Percentiles rank a stretch among this genome's conserved stretches.
Conservation (phyloP, 2,888 invertebrate genomes). For the Imbricaverruca yamaguchii region DNA sequence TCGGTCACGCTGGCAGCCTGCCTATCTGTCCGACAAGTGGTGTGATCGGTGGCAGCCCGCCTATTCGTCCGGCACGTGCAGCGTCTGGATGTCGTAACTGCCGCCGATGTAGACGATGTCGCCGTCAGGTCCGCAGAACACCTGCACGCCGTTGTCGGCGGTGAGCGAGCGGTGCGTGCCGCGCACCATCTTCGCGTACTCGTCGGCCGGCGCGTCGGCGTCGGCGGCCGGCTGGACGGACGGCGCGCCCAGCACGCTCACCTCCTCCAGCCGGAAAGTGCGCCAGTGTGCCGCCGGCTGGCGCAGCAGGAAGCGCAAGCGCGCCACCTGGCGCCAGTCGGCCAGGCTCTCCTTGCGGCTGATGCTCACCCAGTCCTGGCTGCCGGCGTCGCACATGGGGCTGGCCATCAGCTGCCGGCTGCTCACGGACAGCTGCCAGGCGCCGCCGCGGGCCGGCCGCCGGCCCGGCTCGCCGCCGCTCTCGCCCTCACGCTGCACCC, state of each 20-base stretch:
- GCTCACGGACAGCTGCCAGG: slow-evolving; percentile 1
- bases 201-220: background rate
- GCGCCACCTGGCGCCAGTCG: slow-evolving; percentile 39
- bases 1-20: no score
- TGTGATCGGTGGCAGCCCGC: background rate
- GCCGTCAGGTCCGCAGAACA: background rate
- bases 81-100: slow-evolving; percentile 18
- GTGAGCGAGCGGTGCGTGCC: background rate
- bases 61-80: background rate
- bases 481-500: background rate
- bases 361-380: slow-evolving; percentile 14
- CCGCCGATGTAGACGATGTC: slow-evolving; percentile 19
- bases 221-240: background rate
- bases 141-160: slow-evolving; percentile 2
- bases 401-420: background rate
- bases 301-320: slow-evolving; percentile 40
- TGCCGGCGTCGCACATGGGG: slow-evolving; percentile 4
- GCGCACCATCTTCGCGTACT: background rate
- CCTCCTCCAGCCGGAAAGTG: slow-evolving; percentile 41
- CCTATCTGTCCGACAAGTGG: background rate
- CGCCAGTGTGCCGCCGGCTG: slow-evolving; percentile 43
- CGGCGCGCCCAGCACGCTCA: slow-evolving; percentile 35
- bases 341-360: slow-evolving; percentile 37
- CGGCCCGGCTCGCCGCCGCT: background rate
- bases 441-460: background rate